Evolutionary conservation across 2,113 vertebrate species (phyloP).

Genomic region (Otis tarda): DNA sequence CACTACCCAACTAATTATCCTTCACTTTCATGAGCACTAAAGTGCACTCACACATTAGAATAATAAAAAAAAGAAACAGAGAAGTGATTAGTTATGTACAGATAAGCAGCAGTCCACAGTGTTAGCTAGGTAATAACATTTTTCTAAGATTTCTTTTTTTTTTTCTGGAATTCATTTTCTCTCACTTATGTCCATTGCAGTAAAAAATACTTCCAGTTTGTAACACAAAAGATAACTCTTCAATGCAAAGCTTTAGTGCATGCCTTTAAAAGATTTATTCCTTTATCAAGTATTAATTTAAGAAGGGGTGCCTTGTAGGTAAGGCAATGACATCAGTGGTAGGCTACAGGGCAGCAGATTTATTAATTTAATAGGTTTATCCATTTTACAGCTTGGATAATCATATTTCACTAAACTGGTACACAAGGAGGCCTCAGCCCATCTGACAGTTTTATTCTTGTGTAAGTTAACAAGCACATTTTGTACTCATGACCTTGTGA

Average conservation of each 20-base stretch:
- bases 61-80: not conserved
- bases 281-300: slow-evolving; percentile 63
- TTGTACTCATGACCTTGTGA: slow-evolving; percentile 61
- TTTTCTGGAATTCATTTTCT: slow-evolving; percentile 39
- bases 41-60: slow-evolving; percentile 27
- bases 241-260: not conserved
- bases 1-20: slow-evolving; percentile 40
- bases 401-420: slow-evolving; percentile 71
- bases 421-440: slow-evolving; percentile 59
- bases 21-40: slow-evolving; percentile 42
- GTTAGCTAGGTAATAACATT: slow-evolving; percentile 2
- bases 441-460: slow-evolving; percentile 73
- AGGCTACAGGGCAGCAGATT: slow-evolving; percentile 28
- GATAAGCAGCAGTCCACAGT: slow-evolving; percentile 32
- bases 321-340: slow-evolving; percentile 2
- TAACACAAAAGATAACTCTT: slow-evolving; percentile 38
- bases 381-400: slow-evolving; percentile 59
- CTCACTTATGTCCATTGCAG: slow-evolving; percentile 14
- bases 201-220: slow-evolving; percentile 39
- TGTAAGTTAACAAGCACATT: slow-evolving; percentile 68
- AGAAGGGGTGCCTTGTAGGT: slow-evolving; percentile 42
- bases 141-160: not conserved
- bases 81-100: slow-evolving; percentile 39
- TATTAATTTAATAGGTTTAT: slow-evolving; percentile 48
- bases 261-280: slow-evolving; percentile 42